These are phyloP conservation scores for Hypocryptadius cinnamomeus DNA, from an alignment of 2,113 vertebrate genomes.

Conservation along the genomic window DNA sequence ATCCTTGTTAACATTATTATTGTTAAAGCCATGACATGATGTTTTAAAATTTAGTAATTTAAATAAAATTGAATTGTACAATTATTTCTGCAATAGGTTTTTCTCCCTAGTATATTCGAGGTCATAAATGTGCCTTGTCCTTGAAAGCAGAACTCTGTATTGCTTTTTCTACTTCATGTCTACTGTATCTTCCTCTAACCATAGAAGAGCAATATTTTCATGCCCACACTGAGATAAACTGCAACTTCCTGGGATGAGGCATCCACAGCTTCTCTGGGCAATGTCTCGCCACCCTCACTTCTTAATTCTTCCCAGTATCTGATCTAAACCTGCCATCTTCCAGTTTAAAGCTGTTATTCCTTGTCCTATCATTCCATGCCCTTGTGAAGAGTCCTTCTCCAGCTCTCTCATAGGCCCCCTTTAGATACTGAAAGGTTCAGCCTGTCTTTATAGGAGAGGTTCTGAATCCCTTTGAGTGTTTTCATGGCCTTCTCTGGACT, in stretches of 20 bases:
- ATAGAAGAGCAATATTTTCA: not conserved
- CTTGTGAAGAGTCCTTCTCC: not conserved
- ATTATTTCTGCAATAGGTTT: not conserved
- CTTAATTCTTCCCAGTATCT: not conserved
- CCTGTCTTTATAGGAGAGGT: not conserved
- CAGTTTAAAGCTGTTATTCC: not conserved
- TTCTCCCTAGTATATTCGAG: not conserved
- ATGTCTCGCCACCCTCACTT: not conserved
- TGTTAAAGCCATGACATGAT: not conserved
- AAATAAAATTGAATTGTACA: not conserved
- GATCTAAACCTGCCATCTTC: not conserved
- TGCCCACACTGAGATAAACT: not conserved
- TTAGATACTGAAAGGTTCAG: not conserved
- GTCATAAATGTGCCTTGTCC: not conserved
- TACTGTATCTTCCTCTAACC: not conserved
- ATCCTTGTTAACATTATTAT: not conserved
- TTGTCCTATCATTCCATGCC: not conserved
- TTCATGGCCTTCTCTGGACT: not conserved
- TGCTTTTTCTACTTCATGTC: not conserved
- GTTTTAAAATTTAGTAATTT: not conserved
- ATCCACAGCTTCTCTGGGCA: not conserved
- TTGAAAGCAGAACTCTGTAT: not conserved
- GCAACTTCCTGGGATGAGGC: not conserved
- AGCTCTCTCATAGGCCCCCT: not conserved
- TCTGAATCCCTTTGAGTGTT: not conserved